Base-by-base conservation (phyloP, 1,140 invertebrate species). In the Littorina saxatilis region DNA sequence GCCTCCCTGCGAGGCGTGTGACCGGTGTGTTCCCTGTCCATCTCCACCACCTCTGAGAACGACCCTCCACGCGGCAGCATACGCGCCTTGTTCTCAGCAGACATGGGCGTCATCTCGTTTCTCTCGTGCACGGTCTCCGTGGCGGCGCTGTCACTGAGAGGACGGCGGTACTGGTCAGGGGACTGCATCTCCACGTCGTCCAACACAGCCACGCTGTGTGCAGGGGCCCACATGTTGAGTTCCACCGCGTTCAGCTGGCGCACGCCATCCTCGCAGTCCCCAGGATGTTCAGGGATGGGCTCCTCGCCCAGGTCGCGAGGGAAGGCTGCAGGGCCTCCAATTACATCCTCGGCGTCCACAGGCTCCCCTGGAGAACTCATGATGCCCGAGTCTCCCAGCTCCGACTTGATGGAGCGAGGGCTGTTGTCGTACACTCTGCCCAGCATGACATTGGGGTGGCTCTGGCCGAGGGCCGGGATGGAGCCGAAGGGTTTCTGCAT, bases 301-400 rank as follows among this genome's bases (percentile, higher is more conserved):
- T 47, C 43, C 5, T 73, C 70, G 37, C 23, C 66, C 9, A 39
- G 37, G 11, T 68, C 66, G n/a, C 39, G 39, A 2, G 43, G 70
- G 20, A 50, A 13, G 32, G 13, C 13, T 27, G 32, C 66, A 13
- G 17, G 23, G 40, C 3, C 23, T 1, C 15, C 23, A 23, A 50
- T 0, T 23, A 50, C 32, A 43, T 23, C 2, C 70, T 20, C 39
- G 37, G 5, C 43, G 15, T 4, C 11, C 23, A 15, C 70, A 23
- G 70, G 40, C n/a, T 47, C n/a, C n/a, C 76, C 58, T 20, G 55
- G 11, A 27, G 74, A 55, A 15, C 35, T 40, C 32, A 29, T 68
- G 76, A 66, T 66, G 55, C 76, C 75, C 55, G 76, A 78, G 39
- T 78, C 76, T n/a, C 76, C 76, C 0, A 58, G 55, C 1, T 78